phyloP scores from a whole-genome alignment of 2,113 vertebrate genomes.

The Etia nguti region DNA sequence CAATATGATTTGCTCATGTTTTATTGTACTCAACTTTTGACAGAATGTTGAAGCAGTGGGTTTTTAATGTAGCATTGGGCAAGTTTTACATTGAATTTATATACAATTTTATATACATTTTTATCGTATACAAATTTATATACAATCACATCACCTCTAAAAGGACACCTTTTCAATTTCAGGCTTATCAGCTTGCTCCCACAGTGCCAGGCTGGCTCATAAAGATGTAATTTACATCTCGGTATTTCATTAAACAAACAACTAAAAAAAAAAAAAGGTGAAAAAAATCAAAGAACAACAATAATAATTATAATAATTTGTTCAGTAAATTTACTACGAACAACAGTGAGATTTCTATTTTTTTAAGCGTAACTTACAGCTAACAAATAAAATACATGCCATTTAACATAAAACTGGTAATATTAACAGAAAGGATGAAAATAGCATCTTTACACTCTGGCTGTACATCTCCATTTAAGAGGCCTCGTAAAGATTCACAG shows the following conservation, averaged over 20 bases:
- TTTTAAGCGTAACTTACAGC: background rate
- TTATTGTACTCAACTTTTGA: background rate
- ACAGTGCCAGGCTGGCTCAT: background rate
- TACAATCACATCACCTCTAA: background rate
- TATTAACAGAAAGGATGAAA: conserved; percentile 1
- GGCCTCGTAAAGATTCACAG: conserved; percentile 22
- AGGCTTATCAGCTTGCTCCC: accelerated
- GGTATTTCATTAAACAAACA: background rate
- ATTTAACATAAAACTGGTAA: conserved; percentile 22
- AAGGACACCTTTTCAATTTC: background rate
- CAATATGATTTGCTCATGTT: background rate
- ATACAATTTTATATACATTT: background rate
- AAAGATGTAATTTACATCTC: background rate
- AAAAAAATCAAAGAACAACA: background rate
- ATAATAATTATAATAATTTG: background rate
- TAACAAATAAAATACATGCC: background rate
- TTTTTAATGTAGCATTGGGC: accelerated
- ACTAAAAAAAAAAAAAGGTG: background rate
- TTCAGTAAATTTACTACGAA: background rate
- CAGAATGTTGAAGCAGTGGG: background rate
- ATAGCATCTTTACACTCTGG: background rate
- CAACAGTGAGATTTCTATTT: background rate
- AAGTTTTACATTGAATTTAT: background rate
- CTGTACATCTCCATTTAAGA: conserved; percentile 35
- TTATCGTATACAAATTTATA: background rate